Evolutionary conservation across 2,888 invertebrate species (phyloP), one percentile per base, ranked within the genome.

Genomic region (Mayetiola destructor): DNA sequence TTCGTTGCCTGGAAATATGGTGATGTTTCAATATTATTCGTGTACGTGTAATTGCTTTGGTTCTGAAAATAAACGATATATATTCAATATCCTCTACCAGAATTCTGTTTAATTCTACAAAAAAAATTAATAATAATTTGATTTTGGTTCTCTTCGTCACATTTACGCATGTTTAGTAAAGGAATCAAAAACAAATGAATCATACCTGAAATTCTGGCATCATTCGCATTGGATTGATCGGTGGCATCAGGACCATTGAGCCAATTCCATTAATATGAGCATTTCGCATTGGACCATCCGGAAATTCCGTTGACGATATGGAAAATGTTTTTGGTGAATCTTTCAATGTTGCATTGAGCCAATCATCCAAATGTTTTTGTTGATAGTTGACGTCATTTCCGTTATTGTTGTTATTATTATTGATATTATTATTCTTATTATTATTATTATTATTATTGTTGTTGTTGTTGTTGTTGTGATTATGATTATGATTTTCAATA

Each of bases 301-400:
- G 18, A 54, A 35, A 54, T 21, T 54, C 54, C 3, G 54, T 35
- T 12, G 54, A 54, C 32, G 54, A 54, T 10, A 36, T 21, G 2
- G 54, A 32, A 32, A 54, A 54, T 21, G 32, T 35, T 36, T 32
- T 36, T 10, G 54, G 66, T n/a, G 69, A 68, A 66, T 72, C 72
- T 59, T 72, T 66, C 48, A 72, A 61, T 55, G 72, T 72, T 56
- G 67, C 72, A 63, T 72, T 72, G 27, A 72, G 64, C 72, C 72
- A 72, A 27, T 69, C 69, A 61, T 72, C 72, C 55, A 72, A 62
- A 27, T 48, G 48, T n/a, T 16, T 48, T 14, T 23, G 8, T n/a
- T 27, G 48, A 48, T 48, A 27, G n/a, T 23, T 16, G 27, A 30
- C 32, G 4, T 3, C 18, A 20, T 53, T 30, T 16, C 3, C 4